Conservation (phyloP, 1,140 invertebrate species). For the Aphidius gifuensis region DNA sequence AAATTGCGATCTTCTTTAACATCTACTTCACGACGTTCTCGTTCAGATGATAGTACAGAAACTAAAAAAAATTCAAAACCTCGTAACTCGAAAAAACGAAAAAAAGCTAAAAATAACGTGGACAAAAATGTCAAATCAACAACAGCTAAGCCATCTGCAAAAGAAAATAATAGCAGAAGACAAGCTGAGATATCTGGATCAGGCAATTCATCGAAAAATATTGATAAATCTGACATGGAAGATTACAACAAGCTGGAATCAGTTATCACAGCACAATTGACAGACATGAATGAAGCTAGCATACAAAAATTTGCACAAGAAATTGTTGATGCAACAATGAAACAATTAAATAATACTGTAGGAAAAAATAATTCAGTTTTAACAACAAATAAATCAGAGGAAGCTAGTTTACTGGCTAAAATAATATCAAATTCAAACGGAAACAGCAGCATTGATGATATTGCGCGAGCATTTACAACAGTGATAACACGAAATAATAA, state of each 20-base stretch:
- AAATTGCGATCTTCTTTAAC: not conserved
- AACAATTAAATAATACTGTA: slow-evolving; percentile 13
- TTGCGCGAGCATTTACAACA: slow-evolving; percentile 21
- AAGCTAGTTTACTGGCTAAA: slow-evolving; percentile 13
- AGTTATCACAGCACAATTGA: slow-evolving; percentile 14
- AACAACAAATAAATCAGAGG: not conserved
- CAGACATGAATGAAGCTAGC: slow-evolving; percentile 9
- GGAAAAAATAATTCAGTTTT: not conserved
- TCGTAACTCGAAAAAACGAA: not conserved
- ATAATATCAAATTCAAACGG: slow-evolving; percentile 10
- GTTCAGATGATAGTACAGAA: too few species aligned
- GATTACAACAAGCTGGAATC: slow-evolving; percentile 23
- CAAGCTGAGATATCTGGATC: not conserved
- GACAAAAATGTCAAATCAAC: not conserved
- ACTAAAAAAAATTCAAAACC: not conserved
- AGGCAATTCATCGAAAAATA: slow-evolving; percentile 10
- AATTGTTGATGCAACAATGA: slow-evolving; percentile 24
- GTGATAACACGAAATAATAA: slow-evolving; percentile 14
- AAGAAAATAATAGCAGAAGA: not conserved
- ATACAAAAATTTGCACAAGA: slow-evolving; percentile 22
- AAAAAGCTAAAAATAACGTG: slow-evolving; percentile 2
- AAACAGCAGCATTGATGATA: slow-evolving; percentile 17
- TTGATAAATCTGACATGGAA: slow-evolving; percentile 15
- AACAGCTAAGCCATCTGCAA: not conserved
- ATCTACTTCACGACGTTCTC: not conserved